These are phyloP conservation scores for Argyrosomus regius DNA, from an alignment of 2,797 vertebrate genomes.

Conservation along the genomic window DNA sequence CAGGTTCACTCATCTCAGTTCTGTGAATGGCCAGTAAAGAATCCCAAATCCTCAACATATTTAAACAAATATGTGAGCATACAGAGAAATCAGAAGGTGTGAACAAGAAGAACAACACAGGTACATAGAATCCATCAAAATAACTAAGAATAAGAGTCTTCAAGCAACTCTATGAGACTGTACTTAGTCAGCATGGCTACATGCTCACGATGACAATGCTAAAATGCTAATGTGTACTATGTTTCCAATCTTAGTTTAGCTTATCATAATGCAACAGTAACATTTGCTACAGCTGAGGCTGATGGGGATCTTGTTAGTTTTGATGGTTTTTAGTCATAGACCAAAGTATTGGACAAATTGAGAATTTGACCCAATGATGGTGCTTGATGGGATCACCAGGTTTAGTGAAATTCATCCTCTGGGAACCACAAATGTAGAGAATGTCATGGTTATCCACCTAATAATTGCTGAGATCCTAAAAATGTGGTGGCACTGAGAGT, in stretches of 20 bases:
- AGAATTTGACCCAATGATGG: neutral
- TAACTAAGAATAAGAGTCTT: neutral
- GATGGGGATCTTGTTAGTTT: neutral
- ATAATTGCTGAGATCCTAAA: neutral
- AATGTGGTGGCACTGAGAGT: no score
- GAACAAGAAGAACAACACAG: neutral
- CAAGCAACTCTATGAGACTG: neutral
- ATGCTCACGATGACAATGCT: neutral
- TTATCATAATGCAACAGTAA: neutral
- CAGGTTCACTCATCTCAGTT: neutral
- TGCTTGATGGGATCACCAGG: neutral
- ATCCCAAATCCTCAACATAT: neutral
- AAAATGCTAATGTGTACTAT: neutral
- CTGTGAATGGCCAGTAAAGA: neutral
- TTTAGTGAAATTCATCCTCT: neutral
- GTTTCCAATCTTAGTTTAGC: neutral
- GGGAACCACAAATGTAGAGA: neutral
- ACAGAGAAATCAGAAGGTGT: slow-evolving; percentile 4
- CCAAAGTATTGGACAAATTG: neutral
- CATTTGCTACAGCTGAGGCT: neutral
- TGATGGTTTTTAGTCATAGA: neutral
- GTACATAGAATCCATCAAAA: neutral
- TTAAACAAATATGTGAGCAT: neutral
- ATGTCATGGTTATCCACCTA: neutral
- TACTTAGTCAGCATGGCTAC: neutral